Percentiles rank a stretch among this genome's conserved stretches.
Evolutionary conservation across 1,140 invertebrate genomes (phyloP).

Genomic region (Phymorhynchus buccinoides): DNA sequence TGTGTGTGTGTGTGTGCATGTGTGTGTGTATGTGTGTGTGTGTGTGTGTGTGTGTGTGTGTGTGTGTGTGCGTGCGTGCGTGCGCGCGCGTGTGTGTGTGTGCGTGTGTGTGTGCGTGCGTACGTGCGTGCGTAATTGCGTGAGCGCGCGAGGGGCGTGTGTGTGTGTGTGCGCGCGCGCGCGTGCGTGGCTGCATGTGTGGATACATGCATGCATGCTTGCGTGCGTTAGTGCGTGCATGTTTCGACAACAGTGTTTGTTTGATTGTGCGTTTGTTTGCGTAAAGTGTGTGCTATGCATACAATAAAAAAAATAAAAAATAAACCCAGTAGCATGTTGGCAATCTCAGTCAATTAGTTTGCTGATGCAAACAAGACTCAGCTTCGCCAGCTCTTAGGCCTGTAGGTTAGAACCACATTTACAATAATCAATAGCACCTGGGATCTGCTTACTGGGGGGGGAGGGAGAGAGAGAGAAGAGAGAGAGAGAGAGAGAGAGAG

Average conservation of each 20-base stretch:
- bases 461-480: not conserved
- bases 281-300: not conserved
- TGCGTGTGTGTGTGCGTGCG: not conserved
- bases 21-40: not conserved
- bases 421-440: not conserved
- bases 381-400: too few species aligned
- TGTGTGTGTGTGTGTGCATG: not conserved
- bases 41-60: not conserved
- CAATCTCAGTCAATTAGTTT: too few species aligned
- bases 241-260: not conserved
- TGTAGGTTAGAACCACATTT: too few species aligned
- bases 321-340: too few species aligned
- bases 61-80: not conserved
- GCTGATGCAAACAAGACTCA: too few species aligned
- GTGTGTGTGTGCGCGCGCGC: not conserved
- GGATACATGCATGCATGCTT: too few species aligned
- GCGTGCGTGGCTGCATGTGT: not conserved
- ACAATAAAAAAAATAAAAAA: too few species aligned
- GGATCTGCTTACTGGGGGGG: not conserved
- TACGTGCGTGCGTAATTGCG: not conserved
- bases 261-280: not conserved
- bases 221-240: too few species aligned
- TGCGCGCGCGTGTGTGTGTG: not conserved
- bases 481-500: not conserved
- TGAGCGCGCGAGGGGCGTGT: not conserved